These are phyloP conservation scores for Cygnus olor DNA, from an alignment of 2,797 vertebrate species.

Conservation along the genomic window DNA sequence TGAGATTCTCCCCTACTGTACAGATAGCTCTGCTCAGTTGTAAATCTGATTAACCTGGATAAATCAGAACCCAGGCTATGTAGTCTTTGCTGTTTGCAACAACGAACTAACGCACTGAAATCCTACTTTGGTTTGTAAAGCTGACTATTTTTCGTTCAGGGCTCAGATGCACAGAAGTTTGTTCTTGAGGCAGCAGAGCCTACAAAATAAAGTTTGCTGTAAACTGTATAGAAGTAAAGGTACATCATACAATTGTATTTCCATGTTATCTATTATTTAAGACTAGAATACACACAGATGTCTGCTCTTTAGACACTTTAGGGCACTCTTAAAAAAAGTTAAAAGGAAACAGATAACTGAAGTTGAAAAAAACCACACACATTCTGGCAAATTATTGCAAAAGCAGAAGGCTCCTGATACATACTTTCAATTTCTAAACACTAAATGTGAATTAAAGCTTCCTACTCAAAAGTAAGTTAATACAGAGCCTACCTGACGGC, in stretches of 20 bases:
- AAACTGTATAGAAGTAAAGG: not conserved
- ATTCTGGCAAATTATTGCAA: not conserved
- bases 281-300: not conserved
- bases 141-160: not conserved
- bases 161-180: not conserved
- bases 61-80: not conserved
- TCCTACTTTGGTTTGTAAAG: not conserved
- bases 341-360: not conserved
- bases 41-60: not conserved
- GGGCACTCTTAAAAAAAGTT: not conserved
- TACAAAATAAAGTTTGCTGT: not conserved
- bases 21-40: not conserved
- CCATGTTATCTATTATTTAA: not conserved
- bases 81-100: not conserved
- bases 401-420: not conserved
- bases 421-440: not conserved
- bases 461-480: not conserved
- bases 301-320: not conserved
- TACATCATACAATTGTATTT: not conserved
- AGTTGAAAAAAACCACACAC: not conserved
- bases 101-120: not conserved
- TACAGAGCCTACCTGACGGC: constrained; percentile 82
- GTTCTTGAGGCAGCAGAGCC: not conserved
- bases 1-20: not conserved
- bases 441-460: not conserved